Percentiles rank a stretch among this genome's conserved stretches.
Evolutionary conservation across 2,888 invertebrate species (phyloP).

Genomic region (Orthosia incerta): DNA sequence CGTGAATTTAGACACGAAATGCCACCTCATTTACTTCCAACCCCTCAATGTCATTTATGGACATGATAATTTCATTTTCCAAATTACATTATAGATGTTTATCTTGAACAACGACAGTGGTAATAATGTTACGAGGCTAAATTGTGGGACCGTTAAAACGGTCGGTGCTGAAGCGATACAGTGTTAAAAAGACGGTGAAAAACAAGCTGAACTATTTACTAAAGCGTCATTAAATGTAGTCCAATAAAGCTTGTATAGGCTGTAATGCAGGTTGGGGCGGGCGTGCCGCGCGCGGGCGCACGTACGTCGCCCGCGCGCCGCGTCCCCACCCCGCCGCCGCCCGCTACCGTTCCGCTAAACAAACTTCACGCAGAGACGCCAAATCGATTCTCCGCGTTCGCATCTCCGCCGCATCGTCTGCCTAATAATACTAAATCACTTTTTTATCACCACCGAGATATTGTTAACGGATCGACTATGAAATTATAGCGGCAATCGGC

Average conservation of each 20-base stretch:
- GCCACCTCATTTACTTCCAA: slow-evolving; percentile 78
- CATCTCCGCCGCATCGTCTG: slow-evolving; percentile 82
- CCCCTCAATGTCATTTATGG: slow-evolving; percentile 76
- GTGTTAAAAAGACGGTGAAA: slow-evolving; percentile 71
- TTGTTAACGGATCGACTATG: slow-evolving; percentile 87
- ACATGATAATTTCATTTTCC: slow-evolving; percentile 84
- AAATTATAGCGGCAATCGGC: slow-evolving; percentile 84
- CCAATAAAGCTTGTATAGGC: slow-evolving; percentile 74
- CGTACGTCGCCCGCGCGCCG: slow-evolving; percentile 65
- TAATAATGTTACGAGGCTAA: slow-evolving; percentile 70
- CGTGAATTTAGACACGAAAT: slow-evolving; percentile 78
- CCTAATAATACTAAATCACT: slow-evolving; percentile 86
- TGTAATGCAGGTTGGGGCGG: slow-evolving; percentile 71
- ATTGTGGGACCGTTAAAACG: slow-evolving; percentile 75
- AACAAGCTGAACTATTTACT: slow-evolving; percentile 76
- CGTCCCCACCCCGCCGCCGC: slow-evolving; percentile 51
- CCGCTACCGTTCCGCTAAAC: slow-evolving; percentile 88
- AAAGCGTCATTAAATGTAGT: slow-evolving; percentile 80
- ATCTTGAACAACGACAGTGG: slow-evolving; percentile 73
- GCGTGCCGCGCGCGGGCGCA: slow-evolving; percentile 79
- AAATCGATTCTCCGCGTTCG: slow-evolving; percentile 88
- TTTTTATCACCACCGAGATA: slow-evolving; percentile 84
- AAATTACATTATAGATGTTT: slow-evolving; percentile 81
- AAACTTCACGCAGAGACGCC: slow-evolving; percentile 88
- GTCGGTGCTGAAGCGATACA: slow-evolving; percentile 65